Conservation (phyloP, 2,113 vertebrate species). For the Stomatorhinus ivindoensis region DNA sequence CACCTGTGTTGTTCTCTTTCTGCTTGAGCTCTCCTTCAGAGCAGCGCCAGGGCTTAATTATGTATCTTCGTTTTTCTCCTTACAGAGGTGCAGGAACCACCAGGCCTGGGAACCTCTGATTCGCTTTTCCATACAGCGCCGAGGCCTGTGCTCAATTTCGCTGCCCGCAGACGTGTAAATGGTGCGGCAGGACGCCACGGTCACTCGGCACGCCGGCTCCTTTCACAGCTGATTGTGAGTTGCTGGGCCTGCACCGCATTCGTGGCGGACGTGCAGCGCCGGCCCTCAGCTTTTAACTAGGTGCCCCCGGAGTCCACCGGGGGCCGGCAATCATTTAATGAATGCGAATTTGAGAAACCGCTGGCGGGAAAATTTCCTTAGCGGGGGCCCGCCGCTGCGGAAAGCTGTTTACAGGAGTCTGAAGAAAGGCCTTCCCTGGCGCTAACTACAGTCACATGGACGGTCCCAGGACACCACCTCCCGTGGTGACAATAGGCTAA, state of each 20-base stretch:
- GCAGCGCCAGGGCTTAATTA: neutral
- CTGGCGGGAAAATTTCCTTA: slow-evolving; percentile 18
- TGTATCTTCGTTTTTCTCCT: slow-evolving; percentile 5
- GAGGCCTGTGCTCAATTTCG: slow-evolving; percentile 20
- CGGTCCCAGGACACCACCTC: slow-evolving; percentile 20
- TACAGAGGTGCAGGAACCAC: neutral
- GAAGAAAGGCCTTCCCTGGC: neutral
- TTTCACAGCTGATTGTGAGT: slow-evolving; percentile 32
- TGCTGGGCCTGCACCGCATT: slow-evolving; percentile 18
- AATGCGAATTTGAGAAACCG: slow-evolving; percentile 26
- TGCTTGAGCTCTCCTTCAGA: neutral
- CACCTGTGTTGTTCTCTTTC: neutral
- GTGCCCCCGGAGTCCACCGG: neutral
- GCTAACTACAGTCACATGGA: slow-evolving; percentile 23
- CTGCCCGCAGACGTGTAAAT: slow-evolving; percentile 20
- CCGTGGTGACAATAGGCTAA: slow-evolving; percentile 37
- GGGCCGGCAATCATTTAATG: slow-evolving; percentile 29
- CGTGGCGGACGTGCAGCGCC: slow-evolving; percentile 6
- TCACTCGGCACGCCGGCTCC: slow-evolving; percentile 13
- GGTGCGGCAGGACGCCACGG: neutral
- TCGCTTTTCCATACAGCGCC: slow-evolving; percentile 7
- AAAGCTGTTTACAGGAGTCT: neutral
- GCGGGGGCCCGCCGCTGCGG: neutral
- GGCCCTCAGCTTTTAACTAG: neutral
- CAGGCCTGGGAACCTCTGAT: slow-evolving; percentile 19